Evolutionary conservation across 2,888 invertebrate species (phyloP).

Genomic region (Apamea epomidion): DNA sequence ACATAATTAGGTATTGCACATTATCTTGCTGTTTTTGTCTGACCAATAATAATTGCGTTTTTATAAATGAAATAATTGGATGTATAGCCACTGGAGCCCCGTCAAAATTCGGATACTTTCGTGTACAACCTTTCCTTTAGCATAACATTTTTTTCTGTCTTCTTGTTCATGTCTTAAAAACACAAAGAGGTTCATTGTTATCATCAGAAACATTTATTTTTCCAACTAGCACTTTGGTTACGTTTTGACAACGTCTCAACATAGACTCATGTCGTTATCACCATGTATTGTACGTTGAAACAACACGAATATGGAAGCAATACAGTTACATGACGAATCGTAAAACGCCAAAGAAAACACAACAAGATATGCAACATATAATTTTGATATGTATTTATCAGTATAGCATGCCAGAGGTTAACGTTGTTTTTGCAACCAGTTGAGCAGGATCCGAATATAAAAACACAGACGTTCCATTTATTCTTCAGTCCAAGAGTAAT

Average conservation of each 20-base stretch:
- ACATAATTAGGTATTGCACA: not conserved
- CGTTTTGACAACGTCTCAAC: too few species aligned
- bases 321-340: not conserved
- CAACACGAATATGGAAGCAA: not conserved
- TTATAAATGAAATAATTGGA: not conserved
- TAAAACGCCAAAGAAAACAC: not conserved
- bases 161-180: not conserved
- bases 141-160: not conserved
- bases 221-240: not conserved
- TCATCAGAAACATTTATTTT: not conserved
- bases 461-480: not conserved
- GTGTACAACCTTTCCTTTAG: not conserved
- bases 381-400: conserved; percentile 12
- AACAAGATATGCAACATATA: not conserved
- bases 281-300: not conserved
- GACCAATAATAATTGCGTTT: not conserved
- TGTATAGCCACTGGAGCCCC: not conserved
- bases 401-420: conserved; percentile 12
- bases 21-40: not conserved
- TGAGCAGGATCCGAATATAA: conserved; percentile 22
- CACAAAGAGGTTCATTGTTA: not conserved
- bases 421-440: conserved; percentile 16
- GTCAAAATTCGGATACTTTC: not conserved
- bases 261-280: not conserved
- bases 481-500: not conserved